phyloP scores from a whole-genome alignment of 1,140 invertebrate genomes.

The Eulimnadia texana region DNA sequence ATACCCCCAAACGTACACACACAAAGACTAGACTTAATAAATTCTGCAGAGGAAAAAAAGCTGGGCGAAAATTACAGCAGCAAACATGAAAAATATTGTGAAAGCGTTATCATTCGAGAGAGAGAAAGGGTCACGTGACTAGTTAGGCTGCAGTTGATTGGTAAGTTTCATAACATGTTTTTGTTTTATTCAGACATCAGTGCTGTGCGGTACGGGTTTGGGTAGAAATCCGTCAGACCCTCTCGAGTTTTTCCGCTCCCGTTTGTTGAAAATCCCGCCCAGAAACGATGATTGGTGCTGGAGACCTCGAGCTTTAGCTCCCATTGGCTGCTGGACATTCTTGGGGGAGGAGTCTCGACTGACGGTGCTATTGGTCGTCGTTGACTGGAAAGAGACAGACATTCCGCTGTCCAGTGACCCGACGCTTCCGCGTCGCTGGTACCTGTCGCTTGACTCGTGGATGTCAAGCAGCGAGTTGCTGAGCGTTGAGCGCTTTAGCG shows the following conservation, averaged over 20 bases:
- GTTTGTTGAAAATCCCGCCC: conserved; percentile 41
- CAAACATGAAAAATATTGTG: no score
- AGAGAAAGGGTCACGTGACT: no score
- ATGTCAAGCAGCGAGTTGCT: conserved; percentile 90
- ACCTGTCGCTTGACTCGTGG: conserved; percentile 70
- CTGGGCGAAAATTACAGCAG: no score
- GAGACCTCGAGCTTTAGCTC: conserved; percentile 30
- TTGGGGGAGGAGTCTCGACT: conserved; percentile 36
- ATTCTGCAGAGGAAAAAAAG: no score
- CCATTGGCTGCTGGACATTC: conserved; percentile 15
- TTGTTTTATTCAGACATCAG: conserved; percentile 14
- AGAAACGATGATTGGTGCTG: conserved; percentile 38
- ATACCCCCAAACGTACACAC: no score
- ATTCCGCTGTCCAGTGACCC: conserved; percentile 87
- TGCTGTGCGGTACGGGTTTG: conserved; percentile 9
- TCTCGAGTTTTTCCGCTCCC: conserved; percentile 6
- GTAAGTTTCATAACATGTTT: no score
- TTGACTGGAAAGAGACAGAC: conserved; percentile 71
- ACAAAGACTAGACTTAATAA: no score
- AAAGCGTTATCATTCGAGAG: no score
- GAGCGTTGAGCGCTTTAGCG: conserved; percentile 65
- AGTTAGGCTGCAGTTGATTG: no score
- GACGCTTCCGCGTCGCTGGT: conserved; percentile 67
- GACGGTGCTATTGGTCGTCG: conserved; percentile 48
- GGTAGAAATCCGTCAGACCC: neutral